A percentile compares a stretch with the other conserved stretches of the same genome.
These are phyloP conservation scores for Deroplatys truncata DNA, from an alignment of 2,888 invertebrate genomes.

Conservation along the genomic window DNA sequence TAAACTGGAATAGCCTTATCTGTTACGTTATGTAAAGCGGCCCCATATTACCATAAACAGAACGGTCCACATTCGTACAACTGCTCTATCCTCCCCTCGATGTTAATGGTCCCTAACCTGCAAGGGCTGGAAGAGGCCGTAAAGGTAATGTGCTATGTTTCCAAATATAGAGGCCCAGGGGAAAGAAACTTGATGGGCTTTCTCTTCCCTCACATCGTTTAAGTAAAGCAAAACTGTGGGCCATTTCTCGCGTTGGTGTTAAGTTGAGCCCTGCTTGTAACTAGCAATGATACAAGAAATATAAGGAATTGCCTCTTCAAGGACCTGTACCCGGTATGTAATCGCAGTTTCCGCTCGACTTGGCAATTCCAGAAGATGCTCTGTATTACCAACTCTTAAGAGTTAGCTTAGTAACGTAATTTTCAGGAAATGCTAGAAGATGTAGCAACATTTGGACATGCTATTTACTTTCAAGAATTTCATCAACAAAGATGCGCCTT, in stretches of 20 bases:
- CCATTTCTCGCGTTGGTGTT: not conserved
- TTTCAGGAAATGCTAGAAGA: too few species aligned
- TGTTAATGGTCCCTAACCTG: not conserved
- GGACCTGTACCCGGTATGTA: not conserved
- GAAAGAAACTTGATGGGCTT: not conserved
- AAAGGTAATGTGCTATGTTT: not conserved
- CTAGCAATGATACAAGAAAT: not conserved
- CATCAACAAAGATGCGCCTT: too few species aligned
- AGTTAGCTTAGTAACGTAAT: too few species aligned
- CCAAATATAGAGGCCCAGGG: not conserved
- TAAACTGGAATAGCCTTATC: not conserved
- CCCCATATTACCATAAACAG: constrained; percentile 1
- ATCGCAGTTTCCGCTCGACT: not conserved
- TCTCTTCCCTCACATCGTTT: not conserved
- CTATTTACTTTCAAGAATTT: too few species aligned
- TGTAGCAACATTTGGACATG: too few species aligned
- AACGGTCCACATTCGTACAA: not conserved
- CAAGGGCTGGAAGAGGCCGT: not conserved
- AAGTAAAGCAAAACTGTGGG: not conserved
- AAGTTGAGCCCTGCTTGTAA: not conserved
- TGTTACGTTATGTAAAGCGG: constrained; percentile 10
- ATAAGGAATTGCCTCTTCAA: not conserved
- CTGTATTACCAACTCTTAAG: not conserved
- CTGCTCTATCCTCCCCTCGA: not conserved
- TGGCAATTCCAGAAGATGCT: not conserved